Evolutionary conservation across 2,888 invertebrate species (phyloP).

Genomic region (Lasioglossum marginatum): DNA sequence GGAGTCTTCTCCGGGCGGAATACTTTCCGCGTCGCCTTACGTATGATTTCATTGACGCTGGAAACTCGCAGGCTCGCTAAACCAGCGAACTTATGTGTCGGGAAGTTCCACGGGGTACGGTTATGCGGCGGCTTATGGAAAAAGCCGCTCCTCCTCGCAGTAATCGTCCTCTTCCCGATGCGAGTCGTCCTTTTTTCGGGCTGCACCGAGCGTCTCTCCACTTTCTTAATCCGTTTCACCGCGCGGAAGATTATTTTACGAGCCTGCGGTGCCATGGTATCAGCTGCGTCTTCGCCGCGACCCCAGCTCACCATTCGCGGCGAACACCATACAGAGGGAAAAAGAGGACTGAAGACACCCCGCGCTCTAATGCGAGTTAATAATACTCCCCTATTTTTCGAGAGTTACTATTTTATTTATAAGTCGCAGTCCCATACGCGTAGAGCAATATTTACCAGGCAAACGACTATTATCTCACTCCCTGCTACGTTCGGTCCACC

Average conservation of each 20-base stretch:
- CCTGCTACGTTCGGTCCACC: conserved; percentile 44
- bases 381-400: conserved; percentile 81
- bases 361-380: conserved; percentile 82
- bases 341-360: conserved; percentile 61
- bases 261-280: conserved; percentile 79
- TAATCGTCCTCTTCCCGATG: conserved; percentile 42
- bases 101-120: conserved; percentile 41
- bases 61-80: conserved; percentile 40
- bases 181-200: conserved; percentile 50
- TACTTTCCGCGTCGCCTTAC: conserved; percentile 20
- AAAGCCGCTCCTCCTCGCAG: conserved; percentile 25
- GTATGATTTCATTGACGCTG: conserved; percentile 41
- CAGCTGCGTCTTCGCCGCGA: conserved; percentile 77
- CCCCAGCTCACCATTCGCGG: conserved; percentile 42
- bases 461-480: conserved; percentile 66
- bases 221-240: conserved; percentile 72
- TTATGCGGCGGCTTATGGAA: conserved; percentile 39
- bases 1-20: not conserved
- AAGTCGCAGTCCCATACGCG: conserved; percentile 68
- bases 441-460: conserved; percentile 65
- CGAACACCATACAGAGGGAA: conserved; percentile 26
- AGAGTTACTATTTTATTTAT: conserved; percentile 80
- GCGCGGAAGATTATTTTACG: conserved; percentile 79
- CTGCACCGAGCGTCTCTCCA: conserved; percentile 53
- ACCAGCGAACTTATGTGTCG: conserved; percentile 49